Percentiles rank a stretch among this genome's conserved stretches.
Conservation (phyloP, 2,888 invertebrate genomes). For the Agapostemon virescens region DNA sequence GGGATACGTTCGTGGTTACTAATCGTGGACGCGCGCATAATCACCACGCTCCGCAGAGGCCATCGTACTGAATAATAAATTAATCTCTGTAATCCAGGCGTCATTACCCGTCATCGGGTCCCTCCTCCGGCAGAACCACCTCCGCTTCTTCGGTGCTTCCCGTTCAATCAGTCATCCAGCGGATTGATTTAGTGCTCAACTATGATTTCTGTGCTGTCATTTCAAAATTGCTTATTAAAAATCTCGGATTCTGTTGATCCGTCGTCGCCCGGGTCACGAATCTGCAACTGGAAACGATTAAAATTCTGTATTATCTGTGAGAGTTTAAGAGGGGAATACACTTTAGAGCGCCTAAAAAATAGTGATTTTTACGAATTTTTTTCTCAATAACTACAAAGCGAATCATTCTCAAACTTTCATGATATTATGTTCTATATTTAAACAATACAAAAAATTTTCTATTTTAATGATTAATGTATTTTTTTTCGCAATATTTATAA, state of each 20-base stretch:
- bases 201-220: not conserved
- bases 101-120: conserved; percentile 58
- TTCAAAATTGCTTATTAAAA: not conserved
- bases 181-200: conserved; percentile 25
- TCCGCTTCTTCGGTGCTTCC: conserved; percentile 45
- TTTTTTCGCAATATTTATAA: too few relatives aligned
- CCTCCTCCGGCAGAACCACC: conserved; percentile 33
- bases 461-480: too few relatives aligned
- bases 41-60: conserved; percentile 39
- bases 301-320: not conserved
- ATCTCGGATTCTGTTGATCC: not conserved
- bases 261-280: not conserved
- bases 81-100: conserved; percentile 60
- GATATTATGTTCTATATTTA: too few relatives aligned
- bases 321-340: too few relatives aligned
- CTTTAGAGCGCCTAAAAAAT: too few relatives aligned
- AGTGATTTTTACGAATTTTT: too few relatives aligned
- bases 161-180: conserved; percentile 41
- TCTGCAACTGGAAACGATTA: not conserved
- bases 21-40: conserved; percentile 57
- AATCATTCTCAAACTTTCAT: too few relatives aligned
- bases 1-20: conserved; percentile 44
- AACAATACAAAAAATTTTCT: too few relatives aligned
- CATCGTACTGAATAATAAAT: conserved; percentile 64
- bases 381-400: too few relatives aligned